phyloP scores from a whole-genome alignment of 2,797 vertebrate species.

The Sebastes taczanowskii region DNA sequence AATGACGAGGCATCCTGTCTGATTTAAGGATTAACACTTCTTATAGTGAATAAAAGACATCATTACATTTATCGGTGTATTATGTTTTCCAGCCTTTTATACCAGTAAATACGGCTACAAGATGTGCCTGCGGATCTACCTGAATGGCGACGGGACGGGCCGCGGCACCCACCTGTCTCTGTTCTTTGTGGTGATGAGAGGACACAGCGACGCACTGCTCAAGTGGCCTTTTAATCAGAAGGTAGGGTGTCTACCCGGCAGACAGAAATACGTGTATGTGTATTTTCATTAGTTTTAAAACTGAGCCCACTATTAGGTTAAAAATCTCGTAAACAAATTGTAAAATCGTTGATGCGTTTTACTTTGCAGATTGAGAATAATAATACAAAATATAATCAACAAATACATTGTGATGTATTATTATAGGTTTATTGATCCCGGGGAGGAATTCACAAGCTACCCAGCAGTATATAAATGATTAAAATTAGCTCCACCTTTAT shows the following conservation, averaged over 20 bases:
- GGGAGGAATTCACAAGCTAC: not conserved
- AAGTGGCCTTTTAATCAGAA: conserved; percentile 99
- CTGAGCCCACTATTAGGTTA: no score
- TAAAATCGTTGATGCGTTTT: no score
- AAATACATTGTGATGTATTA: not conserved
- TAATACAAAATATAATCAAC: not conserved
- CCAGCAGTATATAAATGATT: not conserved
- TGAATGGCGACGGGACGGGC: conserved; percentile 95
- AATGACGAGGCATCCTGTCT: not conserved
- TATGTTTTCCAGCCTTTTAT: conserved; percentile 90
- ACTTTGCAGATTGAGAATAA: not conserved
- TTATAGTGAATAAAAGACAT: not conserved
- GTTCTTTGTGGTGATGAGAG: conserved; percentile 98
- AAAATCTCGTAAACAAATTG: no score
- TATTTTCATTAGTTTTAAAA: no score
- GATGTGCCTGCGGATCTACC: conserved; percentile 96
- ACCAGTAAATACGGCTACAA: conserved; percentile 98
- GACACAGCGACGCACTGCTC: conserved; percentile 92
- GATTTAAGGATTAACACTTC: not conserved
- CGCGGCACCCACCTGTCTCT: conserved; percentile 93
- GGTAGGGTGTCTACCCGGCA: conserved; percentile 69
- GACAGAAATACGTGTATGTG: not conserved
- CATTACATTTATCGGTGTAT: not conserved
- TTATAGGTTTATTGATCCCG: not conserved
- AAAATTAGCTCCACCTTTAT: not conserved